These are phyloP conservation scores for Ferrisia virgata DNA, from an alignment of 2,888 invertebrate genomes.

Conservation along the genomic window DNA sequence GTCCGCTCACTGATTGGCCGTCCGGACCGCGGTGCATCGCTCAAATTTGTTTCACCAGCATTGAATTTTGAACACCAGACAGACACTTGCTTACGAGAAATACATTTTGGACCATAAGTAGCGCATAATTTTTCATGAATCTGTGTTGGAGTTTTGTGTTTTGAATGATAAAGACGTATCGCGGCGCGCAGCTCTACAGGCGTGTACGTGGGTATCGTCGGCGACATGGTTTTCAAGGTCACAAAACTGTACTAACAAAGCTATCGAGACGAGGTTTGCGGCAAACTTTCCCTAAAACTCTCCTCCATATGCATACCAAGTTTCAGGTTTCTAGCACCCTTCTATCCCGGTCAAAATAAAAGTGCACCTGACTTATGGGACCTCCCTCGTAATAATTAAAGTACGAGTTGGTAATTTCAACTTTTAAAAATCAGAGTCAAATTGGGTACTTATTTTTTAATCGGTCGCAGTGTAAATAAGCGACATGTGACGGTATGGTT, in stretches of 20 bases:
- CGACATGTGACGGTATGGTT: no score
- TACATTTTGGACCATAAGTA: no score
- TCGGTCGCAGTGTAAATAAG: no score
- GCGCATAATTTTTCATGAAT: not conserved
- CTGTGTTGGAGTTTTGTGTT: not conserved
- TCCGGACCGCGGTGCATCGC: not conserved
- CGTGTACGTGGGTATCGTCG: not conserved
- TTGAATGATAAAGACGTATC: not conserved
- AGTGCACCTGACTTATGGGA: no score
- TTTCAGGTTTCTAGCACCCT: no score
- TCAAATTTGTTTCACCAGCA: not conserved
- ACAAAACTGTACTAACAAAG: not conserved
- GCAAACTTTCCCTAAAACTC: no score
- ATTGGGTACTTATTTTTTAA: no score
- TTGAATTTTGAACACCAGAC: not conserved
- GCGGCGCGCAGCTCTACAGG: not conserved
- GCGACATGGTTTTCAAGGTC: not conserved
- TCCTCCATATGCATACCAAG: no score
- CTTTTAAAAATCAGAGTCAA: no score
- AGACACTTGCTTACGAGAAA: not conserved
- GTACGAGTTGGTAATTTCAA: no score
- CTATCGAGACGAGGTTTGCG: not conserved
- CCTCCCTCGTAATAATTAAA: no score
- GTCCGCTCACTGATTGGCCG: not conserved
- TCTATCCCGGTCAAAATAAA: no score